Conservation (phyloP, 53 echinoderm and acorn worm species). For the Zoroaster sp. region DNA sequence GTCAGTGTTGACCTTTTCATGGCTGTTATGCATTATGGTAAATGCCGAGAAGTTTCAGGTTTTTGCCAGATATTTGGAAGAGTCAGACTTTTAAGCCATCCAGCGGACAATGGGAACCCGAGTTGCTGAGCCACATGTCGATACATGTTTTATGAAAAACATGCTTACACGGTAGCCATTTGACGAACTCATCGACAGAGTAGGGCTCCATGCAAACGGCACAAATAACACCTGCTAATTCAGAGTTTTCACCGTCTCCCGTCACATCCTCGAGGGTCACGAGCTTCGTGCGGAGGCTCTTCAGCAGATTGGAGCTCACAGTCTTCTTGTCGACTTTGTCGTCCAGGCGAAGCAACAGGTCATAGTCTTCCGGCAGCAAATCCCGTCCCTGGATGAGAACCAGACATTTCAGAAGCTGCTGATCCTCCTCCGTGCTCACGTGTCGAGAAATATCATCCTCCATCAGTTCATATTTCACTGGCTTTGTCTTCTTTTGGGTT, state of each 20-base stretch:
- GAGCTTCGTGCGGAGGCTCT: slow-evolving; percentile 33
- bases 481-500: neutral
- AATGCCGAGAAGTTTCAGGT: no score
- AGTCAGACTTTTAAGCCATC: slow-evolving; percentile 82
- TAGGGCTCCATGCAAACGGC: slow-evolving; percentile 86
- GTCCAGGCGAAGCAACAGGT: slow-evolving; percentile 78
- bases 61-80: neutral
- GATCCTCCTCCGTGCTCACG: slow-evolving; percentile 46
- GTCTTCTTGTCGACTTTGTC: slow-evolving; percentile 85
- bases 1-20: no score
- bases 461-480: slow-evolving; percentile 4
- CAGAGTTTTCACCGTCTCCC: neutral
- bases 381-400: slow-evolving; percentile 86
- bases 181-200: slow-evolving; percentile 54
- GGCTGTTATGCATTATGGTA: no score
- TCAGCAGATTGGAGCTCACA: slow-evolving; percentile 28
- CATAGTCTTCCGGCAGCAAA: slow-evolving; percentile 93
- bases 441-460: slow-evolving; percentile 28
- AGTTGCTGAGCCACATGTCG: slow-evolving; percentile 81
- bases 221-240: slow-evolving; percentile 62
- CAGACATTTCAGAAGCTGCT: slow-evolving; percentile 60
- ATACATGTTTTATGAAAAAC: slow-evolving; percentile 85
- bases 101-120: slow-evolving; percentile 84
- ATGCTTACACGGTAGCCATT: slow-evolving; percentile 82
- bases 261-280: slow-evolving; percentile 25